A percentile compares a stretch with the other conserved stretches of the same genome.
These are phyloP conservation scores for Hydrozoanthus gracilis DNA, from an alignment of 92 coral and sea anemone genomes.

Conservation along the genomic window DNA sequence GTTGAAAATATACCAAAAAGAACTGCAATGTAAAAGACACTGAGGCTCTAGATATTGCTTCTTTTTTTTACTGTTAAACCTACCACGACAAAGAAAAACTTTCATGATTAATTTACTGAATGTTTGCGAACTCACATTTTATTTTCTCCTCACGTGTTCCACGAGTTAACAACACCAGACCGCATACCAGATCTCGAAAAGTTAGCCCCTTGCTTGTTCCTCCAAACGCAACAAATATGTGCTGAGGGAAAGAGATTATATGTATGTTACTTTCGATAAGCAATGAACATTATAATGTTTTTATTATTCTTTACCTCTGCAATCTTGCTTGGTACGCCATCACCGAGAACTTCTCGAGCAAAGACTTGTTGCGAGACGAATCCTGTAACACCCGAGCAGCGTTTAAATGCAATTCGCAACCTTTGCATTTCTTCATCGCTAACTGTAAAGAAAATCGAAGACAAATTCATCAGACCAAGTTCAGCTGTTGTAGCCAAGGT, in stretches of 20 bases:
- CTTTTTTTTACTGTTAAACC: neutral
- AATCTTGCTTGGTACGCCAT: constrained; percentile 93
- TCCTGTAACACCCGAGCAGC: constrained; percentile 94
- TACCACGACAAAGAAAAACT: neutral
- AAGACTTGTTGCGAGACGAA: constrained; percentile 83
- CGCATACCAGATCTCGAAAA: constrained; percentile 89
- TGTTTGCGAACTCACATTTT: constrained; percentile 72
- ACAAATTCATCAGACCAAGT: constrained; percentile 24
- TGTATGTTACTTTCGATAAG: constrained; percentile 28
- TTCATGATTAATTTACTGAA: constrained; percentile 15
- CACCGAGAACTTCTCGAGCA: constrained; percentile 97
- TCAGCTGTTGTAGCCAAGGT: constrained; percentile 37
- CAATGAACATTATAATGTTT: neutral
- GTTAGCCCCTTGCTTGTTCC: constrained; percentile 91
- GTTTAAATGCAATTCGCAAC: constrained; percentile 92
- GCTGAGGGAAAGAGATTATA: constrained; percentile 61
- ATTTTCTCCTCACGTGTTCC: constrained; percentile 96
- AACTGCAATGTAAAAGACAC: constrained; percentile 19
- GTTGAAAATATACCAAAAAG: constrained; percentile 40
- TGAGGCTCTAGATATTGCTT: neutral
- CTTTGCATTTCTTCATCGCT: constrained; percentile 97
- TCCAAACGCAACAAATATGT: constrained; percentile 90
- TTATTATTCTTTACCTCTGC: constrained; percentile 71
- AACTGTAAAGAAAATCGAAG: constrained; percentile 63
- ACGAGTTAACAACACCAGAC: constrained; percentile 87